Evolutionary conservation across 2,888 invertebrate genomes (phyloP).

Genomic region (Melinaea marsaeus): DNA sequence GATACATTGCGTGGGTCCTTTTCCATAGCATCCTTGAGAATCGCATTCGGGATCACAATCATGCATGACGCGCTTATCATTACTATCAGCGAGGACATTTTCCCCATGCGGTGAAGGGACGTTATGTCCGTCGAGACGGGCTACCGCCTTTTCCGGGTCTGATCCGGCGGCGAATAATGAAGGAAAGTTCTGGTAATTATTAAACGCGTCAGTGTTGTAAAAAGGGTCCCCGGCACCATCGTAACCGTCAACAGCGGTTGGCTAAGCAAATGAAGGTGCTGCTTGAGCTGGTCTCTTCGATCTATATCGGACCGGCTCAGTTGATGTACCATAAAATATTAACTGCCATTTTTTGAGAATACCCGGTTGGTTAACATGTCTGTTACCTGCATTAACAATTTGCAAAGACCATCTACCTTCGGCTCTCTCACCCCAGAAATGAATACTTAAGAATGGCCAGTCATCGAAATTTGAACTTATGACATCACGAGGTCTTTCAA

Average conservation of each 20-base stretch:
- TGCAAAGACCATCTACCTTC: conserved; percentile 93
- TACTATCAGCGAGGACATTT: conserved; percentile 79
- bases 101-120: conserved; percentile 79
- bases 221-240: conserved; percentile 79
- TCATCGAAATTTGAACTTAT: conserved; percentile 96
- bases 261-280: conserved; percentile 80
- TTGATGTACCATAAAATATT: conserved; percentile 95
- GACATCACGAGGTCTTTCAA: conserved; percentile 94
- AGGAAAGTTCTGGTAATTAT: conserved; percentile 86
- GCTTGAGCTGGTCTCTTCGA: conserved; percentile 71
- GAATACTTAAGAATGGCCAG: conserved; percentile 99
- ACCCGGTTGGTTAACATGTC: conserved; percentile 90
- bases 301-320: conserved; percentile 87
- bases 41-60: conserved; percentile 92
- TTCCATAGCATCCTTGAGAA: conserved; percentile 90
- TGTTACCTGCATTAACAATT: conserved; percentile 84
- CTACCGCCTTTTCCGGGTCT: conserved; percentile 85
- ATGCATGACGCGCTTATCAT: conserved; percentile 80
- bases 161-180: conserved; percentile 88
- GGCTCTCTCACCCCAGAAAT: conserved; percentile 97
- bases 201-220: conserved; percentile 83
- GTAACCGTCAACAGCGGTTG: conserved; percentile 81
- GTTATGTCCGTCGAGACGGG: conserved; percentile 84
- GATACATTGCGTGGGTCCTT: conserved; percentile 90
- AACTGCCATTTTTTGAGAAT: conserved; percentile 96